Percentiles rank a stretch among this genome's conserved stretches.
Conservation (phyloP, 1,140 invertebrate genomes). For the Drosophila subobscura region DNA sequence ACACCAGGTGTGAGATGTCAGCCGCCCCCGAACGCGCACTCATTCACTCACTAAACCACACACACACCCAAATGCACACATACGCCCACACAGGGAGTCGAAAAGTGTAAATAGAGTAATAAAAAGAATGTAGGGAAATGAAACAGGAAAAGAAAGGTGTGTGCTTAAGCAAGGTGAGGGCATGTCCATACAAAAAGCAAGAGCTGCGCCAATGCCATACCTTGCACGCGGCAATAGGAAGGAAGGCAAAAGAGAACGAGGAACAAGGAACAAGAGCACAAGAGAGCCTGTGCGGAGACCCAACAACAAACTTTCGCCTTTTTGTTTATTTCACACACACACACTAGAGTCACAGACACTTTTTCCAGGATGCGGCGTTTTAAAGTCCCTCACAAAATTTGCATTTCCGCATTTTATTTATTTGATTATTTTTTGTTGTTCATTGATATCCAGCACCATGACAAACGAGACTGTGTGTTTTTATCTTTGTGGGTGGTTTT, state of each 20-base stretch:
- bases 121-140: constrained; percentile 65
- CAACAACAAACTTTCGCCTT: constrained; percentile 74
- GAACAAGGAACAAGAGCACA: constrained; percentile 38
- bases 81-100: constrained; percentile 27
- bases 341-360: constrained; percentile 29
- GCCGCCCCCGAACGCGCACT: constrained; percentile 22
- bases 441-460: constrained; percentile 8
- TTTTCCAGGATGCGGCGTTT: constrained; percentile 74
- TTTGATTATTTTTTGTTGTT: constrained; percentile 3
- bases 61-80: constrained; percentile 13
- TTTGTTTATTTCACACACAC: constrained; percentile 65
- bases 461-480: constrained; percentile 25
- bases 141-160: constrained; percentile 59
- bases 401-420: constrained; percentile 26
- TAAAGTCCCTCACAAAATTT: constrained; percentile 21
- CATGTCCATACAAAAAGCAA: constrained; percentile 11
- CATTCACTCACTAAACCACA: constrained; percentile 12
- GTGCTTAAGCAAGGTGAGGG: constrained; percentile 18
- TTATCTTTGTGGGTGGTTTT: constrained; percentile 14
- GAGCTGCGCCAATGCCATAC: too few species aligned
- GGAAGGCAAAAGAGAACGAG: constrained; percentile 44
- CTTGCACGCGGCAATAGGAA: constrained; percentile 7
- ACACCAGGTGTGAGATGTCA: constrained; percentile 56
- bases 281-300: constrained; percentile 33
- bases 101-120: constrained; percentile 75